Percentiles rank a stretch among this genome's conserved stretches.
These are phyloP conservation scores for Ceryle rudis DNA, from an alignment of 2,797 vertebrate genomes.

Conservation along the genomic window DNA sequence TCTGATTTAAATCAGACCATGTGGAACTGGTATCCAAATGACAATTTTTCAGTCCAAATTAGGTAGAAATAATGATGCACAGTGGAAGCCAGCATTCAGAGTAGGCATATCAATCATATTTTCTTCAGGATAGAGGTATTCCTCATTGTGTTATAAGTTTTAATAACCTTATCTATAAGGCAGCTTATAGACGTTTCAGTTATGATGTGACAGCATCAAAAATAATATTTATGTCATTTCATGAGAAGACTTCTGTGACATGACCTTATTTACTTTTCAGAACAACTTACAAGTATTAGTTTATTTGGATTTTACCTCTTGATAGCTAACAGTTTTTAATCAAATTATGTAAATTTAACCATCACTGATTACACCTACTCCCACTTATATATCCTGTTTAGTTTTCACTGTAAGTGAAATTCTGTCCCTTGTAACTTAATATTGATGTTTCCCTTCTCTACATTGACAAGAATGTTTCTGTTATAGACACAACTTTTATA, in stretches of 20 bases:
- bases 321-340: background rate
- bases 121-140: background rate
- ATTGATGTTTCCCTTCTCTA: background rate
- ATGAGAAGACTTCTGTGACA: background rate
- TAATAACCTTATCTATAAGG: background rate
- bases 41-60: background rate
- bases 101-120: background rate
- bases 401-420: background rate
- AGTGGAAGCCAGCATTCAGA: background rate
- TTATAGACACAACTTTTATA: conserved; percentile 2
- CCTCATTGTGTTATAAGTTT: background rate
- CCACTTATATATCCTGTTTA: background rate
- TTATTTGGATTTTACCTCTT: background rate
- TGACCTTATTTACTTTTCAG: background rate
- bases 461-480: background rate
- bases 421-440: background rate
- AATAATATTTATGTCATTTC: background rate
- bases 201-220: background rate
- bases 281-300: background rate
- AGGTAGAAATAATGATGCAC: background rate
- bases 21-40: background rate
- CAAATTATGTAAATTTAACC: background rate
- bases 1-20: background rate
- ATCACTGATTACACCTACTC: background rate
- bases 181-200: background rate